Evolutionary conservation across 2,113 vertebrate species (phyloP).

Genomic region (Alexandromys fortis): DNA sequence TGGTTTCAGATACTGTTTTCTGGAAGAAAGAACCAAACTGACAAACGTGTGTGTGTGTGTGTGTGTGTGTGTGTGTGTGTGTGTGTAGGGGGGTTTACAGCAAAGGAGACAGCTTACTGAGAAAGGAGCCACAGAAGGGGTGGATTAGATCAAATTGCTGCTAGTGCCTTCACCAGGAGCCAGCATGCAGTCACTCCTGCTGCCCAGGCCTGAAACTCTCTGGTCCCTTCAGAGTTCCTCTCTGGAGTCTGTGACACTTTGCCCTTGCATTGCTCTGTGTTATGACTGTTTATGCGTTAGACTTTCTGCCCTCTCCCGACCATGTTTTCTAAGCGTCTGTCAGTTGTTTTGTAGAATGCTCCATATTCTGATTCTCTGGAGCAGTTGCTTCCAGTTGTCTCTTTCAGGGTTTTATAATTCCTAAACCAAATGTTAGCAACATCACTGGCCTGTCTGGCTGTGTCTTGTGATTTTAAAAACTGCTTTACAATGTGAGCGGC

Average conservation of each 20-base stretch:
- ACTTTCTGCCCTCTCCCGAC: neutral
- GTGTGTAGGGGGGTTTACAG: neutral
- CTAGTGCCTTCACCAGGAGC: neutral
- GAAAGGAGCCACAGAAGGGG: neutral
- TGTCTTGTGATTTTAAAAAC: slow-evolving; percentile 9
- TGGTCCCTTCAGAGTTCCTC: neutral
- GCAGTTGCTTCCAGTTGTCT: slow-evolving; percentile 40
- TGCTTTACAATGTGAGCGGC: neutral
- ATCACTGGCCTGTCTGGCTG: neutral
- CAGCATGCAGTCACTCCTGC: neutral
- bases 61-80: too few relatives aligned
- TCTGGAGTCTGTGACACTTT: neutral
- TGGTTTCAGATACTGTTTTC: neutral
- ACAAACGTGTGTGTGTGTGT: neutral
- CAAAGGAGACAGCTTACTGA: neutral
- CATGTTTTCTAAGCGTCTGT: neutral
- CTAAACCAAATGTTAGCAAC: neutral
- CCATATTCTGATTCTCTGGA: neutral
- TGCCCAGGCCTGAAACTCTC: neutral
- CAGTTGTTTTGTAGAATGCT: neutral
- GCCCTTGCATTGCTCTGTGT: neutral
- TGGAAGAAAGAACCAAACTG: neutral
- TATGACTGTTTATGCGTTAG: neutral
- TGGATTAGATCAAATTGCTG: neutral
- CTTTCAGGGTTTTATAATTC: neutral